Percentiles rank a stretch among this genome's conserved stretches.
These are phyloP conservation scores for Cheilinus undulatus DNA, from an alignment of 2,113 vertebrate genomes.

Conservation along the genomic window DNA sequence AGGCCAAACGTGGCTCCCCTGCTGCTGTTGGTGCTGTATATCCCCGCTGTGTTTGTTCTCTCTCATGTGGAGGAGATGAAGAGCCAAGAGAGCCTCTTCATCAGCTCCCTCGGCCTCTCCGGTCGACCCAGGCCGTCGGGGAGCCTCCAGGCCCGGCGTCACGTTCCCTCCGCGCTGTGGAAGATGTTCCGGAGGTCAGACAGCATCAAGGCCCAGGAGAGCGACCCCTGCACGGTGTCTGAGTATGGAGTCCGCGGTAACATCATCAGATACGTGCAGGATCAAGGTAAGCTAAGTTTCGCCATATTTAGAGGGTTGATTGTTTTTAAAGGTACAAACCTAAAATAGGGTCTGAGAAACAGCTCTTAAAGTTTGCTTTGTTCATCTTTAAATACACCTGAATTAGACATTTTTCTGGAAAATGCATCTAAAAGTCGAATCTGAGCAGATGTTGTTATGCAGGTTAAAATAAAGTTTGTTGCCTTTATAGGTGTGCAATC, in stretches of 20 bases:
- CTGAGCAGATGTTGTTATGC: too few species aligned
- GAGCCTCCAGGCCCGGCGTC: constrained; percentile 20
- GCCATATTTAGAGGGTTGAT: neutral
- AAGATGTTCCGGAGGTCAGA: constrained; percentile 83
- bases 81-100: constrained; percentile 75
- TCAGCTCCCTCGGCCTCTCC: constrained; percentile 85
- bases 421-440: too few species aligned
- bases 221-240: constrained; percentile 85
- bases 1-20: neutral
- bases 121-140: constrained; percentile 67
- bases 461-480: too few species aligned
- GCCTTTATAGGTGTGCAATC: too few species aligned
- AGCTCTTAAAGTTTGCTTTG: too few species aligned
- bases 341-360: too few species aligned
- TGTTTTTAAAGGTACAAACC: too few species aligned
- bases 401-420: too few species aligned
- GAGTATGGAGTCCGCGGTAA: constrained; percentile 91
- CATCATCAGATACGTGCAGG: constrained; percentile 88
- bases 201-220: constrained; percentile 23
- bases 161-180: constrained; percentile 89
- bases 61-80: constrained; percentile 40
- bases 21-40: constrained; percentile 3
- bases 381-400: too few species aligned
- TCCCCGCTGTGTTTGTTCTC: neutral
- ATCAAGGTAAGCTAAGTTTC: constrained; percentile 84